Evolutionary conservation across 1,140 invertebrate species (phyloP).

Genomic region (Anoplophora glabripennis): DNA sequence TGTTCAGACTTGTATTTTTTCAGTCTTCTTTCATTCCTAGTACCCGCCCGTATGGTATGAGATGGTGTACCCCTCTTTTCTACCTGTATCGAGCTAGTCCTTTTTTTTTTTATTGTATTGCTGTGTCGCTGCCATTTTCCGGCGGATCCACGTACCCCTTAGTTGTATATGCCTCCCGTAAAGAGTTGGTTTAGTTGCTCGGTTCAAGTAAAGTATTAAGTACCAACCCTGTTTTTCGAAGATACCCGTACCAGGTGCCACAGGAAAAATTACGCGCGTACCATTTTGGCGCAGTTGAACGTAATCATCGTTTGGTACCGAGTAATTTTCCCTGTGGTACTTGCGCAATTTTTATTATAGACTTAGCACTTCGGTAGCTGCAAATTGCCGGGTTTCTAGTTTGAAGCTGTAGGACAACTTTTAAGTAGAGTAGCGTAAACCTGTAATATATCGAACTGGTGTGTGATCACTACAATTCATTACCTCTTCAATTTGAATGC

Average conservation of each 20-base stretch:
- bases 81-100: constrained; percentile 24
- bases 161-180: constrained; percentile 35
- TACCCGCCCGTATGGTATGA: constrained; percentile 18
- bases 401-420: neutral
- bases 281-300: too few relatives aligned
- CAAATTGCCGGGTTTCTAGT: too few relatives aligned
- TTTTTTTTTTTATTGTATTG: constrained; percentile 29
- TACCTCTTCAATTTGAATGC: neutral
- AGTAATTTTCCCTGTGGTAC: too few relatives aligned
- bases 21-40: constrained; percentile 33
- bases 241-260: too few relatives aligned
- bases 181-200: constrained; percentile 30
- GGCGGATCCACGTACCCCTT: constrained; percentile 16
- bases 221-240: constrained; percentile 1
- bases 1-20: constrained; percentile 32
- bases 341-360: too few relatives aligned
- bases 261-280: too few relatives aligned
- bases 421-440: neutral
- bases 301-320: too few relatives aligned
- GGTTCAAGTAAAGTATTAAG: constrained; percentile 14
- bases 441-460: too few relatives aligned
- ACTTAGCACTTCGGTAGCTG: too few relatives aligned
- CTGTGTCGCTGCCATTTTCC: constrained; percentile 21
- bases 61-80: constrained; percentile 18
- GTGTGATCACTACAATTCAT: neutral